phyloP scores from a whole-genome alignment of 2,113 vertebrate genomes.

The Tauraco erythrolophus region DNA sequence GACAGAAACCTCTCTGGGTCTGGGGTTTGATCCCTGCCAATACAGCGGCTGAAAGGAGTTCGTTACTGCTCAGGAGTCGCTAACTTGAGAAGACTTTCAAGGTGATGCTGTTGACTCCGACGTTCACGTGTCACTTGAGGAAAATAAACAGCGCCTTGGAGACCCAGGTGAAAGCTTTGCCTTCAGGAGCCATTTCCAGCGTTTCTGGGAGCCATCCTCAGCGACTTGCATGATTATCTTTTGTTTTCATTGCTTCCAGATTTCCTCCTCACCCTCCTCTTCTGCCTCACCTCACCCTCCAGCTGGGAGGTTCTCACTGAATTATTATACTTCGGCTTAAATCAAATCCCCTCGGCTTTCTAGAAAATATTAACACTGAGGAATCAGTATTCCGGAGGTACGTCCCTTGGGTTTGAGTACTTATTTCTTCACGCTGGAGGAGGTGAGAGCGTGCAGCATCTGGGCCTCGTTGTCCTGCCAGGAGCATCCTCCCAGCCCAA shows the following conservation, averaged over 20 bases:
- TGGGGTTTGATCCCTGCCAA: not conserved
- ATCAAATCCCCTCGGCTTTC: not conserved
- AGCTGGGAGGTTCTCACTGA: not conserved
- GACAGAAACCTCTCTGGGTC: not conserved
- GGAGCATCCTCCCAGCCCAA: not conserved
- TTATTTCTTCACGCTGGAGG: not conserved
- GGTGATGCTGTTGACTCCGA: not conserved
- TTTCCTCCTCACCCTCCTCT: not conserved
- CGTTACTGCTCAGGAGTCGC: not conserved
- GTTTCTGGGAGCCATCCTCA: not conserved
- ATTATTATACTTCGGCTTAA: not conserved
- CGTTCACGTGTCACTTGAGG: not conserved
- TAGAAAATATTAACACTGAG: not conserved
- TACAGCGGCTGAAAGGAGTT: not conserved
- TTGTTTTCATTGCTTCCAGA: not conserved
- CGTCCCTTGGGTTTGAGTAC: not conserved
- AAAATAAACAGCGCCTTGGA: not conserved
- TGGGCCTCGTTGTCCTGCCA: not conserved
- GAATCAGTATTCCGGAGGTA: constrained; percentile 22
- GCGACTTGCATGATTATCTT: not conserved
- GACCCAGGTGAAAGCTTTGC: not conserved
- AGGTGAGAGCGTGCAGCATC: not conserved
- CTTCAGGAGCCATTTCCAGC: not conserved
- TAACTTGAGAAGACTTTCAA: not conserved
- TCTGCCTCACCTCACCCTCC: not conserved